Evolutionary conservation across 2,888 invertebrate species (phyloP).

Genomic region (Apotomis turbidana): DNA sequence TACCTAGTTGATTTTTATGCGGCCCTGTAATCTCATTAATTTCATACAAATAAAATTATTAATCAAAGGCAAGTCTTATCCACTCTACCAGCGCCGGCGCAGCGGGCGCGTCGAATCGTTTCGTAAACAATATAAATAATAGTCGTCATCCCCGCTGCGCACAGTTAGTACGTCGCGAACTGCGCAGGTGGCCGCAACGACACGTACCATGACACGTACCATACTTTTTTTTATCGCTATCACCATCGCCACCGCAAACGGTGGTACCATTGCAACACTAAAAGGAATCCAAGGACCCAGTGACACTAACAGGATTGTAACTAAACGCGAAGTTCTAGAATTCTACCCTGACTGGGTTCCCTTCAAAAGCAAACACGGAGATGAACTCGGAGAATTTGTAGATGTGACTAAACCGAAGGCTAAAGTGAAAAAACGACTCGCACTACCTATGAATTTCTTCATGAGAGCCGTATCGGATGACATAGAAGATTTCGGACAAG

Average conservation of each 20-base stretch:
- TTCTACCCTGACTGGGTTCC: conserved; percentile 79
- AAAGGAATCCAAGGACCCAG: conserved; percentile 54
- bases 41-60: too few species aligned
- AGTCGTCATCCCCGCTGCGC: conserved; percentile 63
- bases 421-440: conserved; percentile 73
- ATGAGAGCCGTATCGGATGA: conserved; percentile 67
- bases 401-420: conserved; percentile 57
- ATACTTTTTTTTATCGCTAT: conserved; percentile 49
- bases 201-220: conserved; percentile 15
- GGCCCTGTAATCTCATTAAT: too few species aligned
- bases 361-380: conserved; percentile 74
- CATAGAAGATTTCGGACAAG: conserved; percentile 66
- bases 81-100: conserved; percentile 55
- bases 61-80: conserved; percentile 49
- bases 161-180: conserved; percentile 66
- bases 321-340: conserved; percentile 63
- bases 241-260: conserved; percentile 48
- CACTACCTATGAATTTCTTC: conserved; percentile 67
- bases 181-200: conserved; percentile 2
- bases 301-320: conserved; percentile 54
- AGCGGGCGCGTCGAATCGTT: conserved; percentile 67
- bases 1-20: too few species aligned
- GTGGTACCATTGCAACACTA: conserved; percentile 59
- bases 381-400: conserved; percentile 69
- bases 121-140: conserved; percentile 82